Evolutionary conservation across 1,140 invertebrate genomes (phyloP), one percentile per base, ranked within the genome.

Genomic region (Papilio dardanus): DNA sequence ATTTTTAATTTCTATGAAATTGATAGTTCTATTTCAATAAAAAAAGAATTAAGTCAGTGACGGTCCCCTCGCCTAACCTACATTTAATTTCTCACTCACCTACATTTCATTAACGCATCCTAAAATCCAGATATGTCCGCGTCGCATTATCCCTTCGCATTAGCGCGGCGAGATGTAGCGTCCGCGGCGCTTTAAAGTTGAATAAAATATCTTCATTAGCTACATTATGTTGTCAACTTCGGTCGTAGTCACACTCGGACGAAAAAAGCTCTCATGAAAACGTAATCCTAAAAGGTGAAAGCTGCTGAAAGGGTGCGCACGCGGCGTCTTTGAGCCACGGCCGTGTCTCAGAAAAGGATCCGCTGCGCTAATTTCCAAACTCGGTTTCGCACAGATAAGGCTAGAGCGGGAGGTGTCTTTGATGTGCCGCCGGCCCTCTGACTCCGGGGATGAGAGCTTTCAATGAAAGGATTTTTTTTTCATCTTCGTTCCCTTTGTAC

Each of bases 401-500:
- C 86, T 85, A 88, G 88, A 86, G 80, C 81, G 86, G 83, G 83
- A 86, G 88, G 86, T 88, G 89, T 89, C 90, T 93, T 92, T 92
- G 90, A 92, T 93, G 88, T 92, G 86, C 90, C 86, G 87, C 86
- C 89, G 85, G 86, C 91, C 90, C 88, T 87, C 89, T 88, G 86
- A 88, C 91, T 91, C 84, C 83, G 81, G 86, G 86, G 91, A 91
- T 90, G 91, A 92, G 91, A 89, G 91, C 90, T 91, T 90, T 91
- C 89, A 91, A 92, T 93, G 91, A 92, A 93, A 93, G 91, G 91
- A 93, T 93, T 91, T 93, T 92, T n/a, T n/a, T 93, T 93, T 88
- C 86, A 89, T 90, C 88, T 91, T 85, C 88, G 89, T 91, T 90
- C 90, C 89, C 89, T 93, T 93, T 93, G 92, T 93, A 92, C 92